Percentiles rank a stretch among this genome's conserved stretches.
These are phyloP conservation scores for Drusus annulatus DNA, from an alignment of 1,140 invertebrate species.

Conservation along the genomic window DNA sequence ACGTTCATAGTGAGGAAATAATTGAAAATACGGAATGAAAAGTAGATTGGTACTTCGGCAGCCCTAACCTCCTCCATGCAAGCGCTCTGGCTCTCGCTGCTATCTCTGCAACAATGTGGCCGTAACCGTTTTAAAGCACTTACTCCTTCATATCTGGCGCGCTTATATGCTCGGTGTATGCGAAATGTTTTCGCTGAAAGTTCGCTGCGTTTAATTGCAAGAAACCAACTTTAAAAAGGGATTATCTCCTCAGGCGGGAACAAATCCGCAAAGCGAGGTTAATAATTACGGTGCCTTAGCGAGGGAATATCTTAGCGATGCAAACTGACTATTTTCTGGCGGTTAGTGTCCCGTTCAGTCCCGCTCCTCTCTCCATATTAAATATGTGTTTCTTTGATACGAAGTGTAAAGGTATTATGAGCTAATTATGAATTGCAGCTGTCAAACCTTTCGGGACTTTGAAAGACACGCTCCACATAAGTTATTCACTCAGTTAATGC, in stretches of 20 bases:
- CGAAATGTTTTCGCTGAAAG: slow-evolving; percentile 48
- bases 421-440: too few relatives aligned
- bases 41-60: too few relatives aligned
- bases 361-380: background rate
- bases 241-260: slow-evolving; percentile 42
- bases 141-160: slow-evolving; percentile 48
- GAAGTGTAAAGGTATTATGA: too few relatives aligned
- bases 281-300: slow-evolving; percentile 25
- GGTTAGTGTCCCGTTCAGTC: background rate
- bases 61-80: slow-evolving; percentile 2
- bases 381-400: background rate
- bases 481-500: too few relatives aligned
- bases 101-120: slow-evolving; percentile 56
- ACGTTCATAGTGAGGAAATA: too few relatives aligned
- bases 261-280: slow-evolving; percentile 37
- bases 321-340: background rate
- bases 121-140: slow-evolving; percentile 57
- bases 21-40: too few relatives aligned
- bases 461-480: too few relatives aligned
- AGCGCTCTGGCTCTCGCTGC: slow-evolving; percentile 2
- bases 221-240: slow-evolving; percentile 41
- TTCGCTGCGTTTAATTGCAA: slow-evolving; percentile 50
- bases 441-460: too few relatives aligned
- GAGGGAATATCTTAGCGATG: slow-evolving; percentile 10
- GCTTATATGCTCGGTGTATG: slow-evolving; percentile 22